Evolutionary conservation across 1,140 invertebrate species (phyloP).

Genomic region (Delia radicum): DNA sequence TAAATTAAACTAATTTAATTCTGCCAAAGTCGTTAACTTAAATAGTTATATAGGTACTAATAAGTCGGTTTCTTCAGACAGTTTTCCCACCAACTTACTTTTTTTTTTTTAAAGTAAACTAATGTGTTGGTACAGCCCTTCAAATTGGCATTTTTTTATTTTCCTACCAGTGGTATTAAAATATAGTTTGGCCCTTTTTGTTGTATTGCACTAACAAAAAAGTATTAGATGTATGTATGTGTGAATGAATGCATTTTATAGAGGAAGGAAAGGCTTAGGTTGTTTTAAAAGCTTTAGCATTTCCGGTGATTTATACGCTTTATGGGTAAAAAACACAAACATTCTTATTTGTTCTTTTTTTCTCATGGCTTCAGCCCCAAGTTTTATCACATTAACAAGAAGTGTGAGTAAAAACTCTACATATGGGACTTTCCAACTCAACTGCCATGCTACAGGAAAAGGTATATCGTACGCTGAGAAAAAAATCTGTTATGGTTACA

Average conservation of each 20-base stretch:
- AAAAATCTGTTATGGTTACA: too few species aligned
- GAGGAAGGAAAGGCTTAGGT: not conserved
- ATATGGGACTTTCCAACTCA: too few species aligned
- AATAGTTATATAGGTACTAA: too few species aligned
- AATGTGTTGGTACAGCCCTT: not conserved
- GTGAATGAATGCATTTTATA: not conserved
- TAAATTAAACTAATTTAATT: too few species aligned
- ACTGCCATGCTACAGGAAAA: too few species aligned
- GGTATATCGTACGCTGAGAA: too few species aligned
- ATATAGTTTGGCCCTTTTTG: not conserved
- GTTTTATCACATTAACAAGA: too few species aligned
- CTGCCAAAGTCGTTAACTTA: too few species aligned
- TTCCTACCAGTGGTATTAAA: not conserved
- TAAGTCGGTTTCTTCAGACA: too few species aligned
- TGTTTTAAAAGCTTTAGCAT: not conserved
- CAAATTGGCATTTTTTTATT: not conserved
- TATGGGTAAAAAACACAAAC: not conserved
- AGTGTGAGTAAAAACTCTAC: too few species aligned
- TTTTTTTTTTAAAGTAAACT: too few species aligned
- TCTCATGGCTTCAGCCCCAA: not conserved
- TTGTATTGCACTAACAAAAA: not conserved
- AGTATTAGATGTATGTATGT: not conserved
- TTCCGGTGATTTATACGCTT: constrained; percentile 1
- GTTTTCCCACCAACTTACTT: too few species aligned
- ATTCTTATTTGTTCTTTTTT: not conserved